Conservation (phyloP, 1,140 invertebrate genomes). For the Anastrepha obliqua region DNA sequence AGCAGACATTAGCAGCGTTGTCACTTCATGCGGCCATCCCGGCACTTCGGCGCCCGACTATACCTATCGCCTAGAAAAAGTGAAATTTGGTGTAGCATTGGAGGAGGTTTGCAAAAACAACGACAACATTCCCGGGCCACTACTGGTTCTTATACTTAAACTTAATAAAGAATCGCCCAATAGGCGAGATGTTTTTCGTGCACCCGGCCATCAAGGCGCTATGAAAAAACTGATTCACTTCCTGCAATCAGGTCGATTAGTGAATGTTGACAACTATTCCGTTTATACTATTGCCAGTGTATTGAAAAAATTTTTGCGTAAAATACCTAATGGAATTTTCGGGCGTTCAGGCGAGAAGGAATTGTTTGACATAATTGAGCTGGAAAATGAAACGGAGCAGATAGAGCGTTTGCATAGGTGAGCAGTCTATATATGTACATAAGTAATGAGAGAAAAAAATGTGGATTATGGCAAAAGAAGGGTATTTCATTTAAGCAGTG, state of each 20-base stretch:
- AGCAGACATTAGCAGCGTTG: conserved; percentile 90
- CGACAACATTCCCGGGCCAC: conserved; percentile 92
- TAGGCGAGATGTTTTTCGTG: conserved; percentile 94
- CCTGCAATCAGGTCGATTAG: conserved; percentile 92
- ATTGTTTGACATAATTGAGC: conserved; percentile 91
- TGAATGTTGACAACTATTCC: conserved; percentile 98
- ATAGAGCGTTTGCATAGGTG: conserved; percentile 94
- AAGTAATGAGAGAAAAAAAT: neutral
- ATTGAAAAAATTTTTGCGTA: conserved; percentile 97
- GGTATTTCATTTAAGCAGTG: neutral
- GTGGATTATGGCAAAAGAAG: neutral
- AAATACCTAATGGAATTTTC: conserved; percentile 97
- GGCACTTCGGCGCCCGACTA: conserved; percentile 77
- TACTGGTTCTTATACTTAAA: conserved; percentile 93
- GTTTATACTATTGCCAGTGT: conserved; percentile 99
- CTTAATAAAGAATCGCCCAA: conserved; percentile 95
- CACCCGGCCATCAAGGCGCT: conserved; percentile 94
- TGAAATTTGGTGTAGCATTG: conserved; percentile 92
- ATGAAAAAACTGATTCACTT: conserved; percentile 98
- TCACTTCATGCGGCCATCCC: conserved; percentile 90
- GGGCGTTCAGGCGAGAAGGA: conserved; percentile 91
- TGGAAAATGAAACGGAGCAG: conserved; percentile 87
- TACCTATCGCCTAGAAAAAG: conserved; percentile 91
- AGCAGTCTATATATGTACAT: conserved; percentile 66
- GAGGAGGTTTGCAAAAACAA: conserved; percentile 95